Percentiles rank a stretch among this genome's conserved stretches.
Evolutionary conservation across 2,888 invertebrate genomes (phyloP).

Genomic region (Anorthoa munda): DNA sequence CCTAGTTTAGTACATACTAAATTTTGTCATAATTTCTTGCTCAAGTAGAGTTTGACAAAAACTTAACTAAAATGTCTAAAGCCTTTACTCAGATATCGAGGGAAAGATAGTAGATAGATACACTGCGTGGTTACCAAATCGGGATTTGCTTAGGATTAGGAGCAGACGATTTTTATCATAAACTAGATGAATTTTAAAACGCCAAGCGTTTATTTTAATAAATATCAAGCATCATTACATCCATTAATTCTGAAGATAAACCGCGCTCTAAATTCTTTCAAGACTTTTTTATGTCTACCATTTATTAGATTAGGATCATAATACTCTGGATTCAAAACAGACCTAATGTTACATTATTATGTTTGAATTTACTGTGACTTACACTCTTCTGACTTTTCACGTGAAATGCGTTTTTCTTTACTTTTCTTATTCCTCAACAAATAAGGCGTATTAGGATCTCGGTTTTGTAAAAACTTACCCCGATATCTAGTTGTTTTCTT

Average conservation of each 20-base stretch:
- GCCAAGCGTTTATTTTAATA: background rate
- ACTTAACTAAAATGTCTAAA: too few relatives aligned
- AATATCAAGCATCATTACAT: background rate
- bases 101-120: too few relatives aligned
- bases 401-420: background rate
- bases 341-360: background rate
- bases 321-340: background rate
- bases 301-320: background rate
- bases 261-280: background rate
- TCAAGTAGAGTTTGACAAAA: background rate
- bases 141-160: too few relatives aligned
- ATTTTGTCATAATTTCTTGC: too few relatives aligned
- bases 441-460: background rate
- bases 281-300: constrained; percentile 4
- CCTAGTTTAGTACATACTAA: too few relatives aligned
- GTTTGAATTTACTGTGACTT: background rate
- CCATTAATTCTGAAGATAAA: background rate
- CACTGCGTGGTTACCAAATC: background rate
- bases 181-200: background rate
- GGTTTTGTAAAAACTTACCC: background rate
- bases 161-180: background rate
- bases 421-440: constrained; percentile 1
- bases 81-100: too few relatives aligned
- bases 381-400: constrained; percentile 1
- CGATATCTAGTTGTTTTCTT: background rate